Evolutionary conservation across 1,140 invertebrate genomes (phyloP).

Genomic region (Caenorhabditis inopinata): DNA sequence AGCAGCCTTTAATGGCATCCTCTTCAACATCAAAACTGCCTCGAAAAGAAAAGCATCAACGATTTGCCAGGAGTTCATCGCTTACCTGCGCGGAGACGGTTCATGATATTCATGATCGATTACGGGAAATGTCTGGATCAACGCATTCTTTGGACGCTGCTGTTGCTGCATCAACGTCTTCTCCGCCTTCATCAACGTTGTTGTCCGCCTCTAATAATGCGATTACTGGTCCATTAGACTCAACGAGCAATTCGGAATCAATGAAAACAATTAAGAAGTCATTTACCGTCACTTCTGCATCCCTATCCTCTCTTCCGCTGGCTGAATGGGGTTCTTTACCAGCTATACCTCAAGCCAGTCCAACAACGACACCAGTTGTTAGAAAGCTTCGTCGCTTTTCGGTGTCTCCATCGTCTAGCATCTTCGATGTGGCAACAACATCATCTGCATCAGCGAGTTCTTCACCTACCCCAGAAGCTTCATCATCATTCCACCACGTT

Average conservation of each 20-base stretch:
- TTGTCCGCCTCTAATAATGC: not conserved
- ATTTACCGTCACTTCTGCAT: not conserved
- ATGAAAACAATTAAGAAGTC: conserved; percentile 17
- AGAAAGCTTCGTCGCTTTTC: conserved; percentile 8
- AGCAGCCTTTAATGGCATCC: not conserved
- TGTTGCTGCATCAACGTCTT: not conserved
- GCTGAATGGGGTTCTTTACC: conserved; percentile 15
- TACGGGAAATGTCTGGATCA: conserved; percentile 35
- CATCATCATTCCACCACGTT: not conserved
- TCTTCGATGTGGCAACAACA: conserved; percentile 3
- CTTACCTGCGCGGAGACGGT: conserved; percentile 40
- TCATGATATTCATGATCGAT: conserved; percentile 39
- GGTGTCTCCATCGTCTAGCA: not conserved
- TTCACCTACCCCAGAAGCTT: not conserved
- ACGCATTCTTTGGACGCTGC: conserved; percentile 35
- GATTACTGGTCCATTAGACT: not conserved
- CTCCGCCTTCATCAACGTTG: not conserved
- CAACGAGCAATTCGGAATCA: not conserved
- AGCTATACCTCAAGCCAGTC: conserved; percentile 1
- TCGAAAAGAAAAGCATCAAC: not conserved
- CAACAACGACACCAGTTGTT: not conserved
- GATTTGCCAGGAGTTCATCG: conserved; percentile 26
- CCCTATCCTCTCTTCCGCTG: not conserved
- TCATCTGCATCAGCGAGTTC: not conserved
- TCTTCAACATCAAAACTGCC: not conserved